Conservation (phyloP, 1,140 invertebrate species). For the Maconellicoccus hirsutus region DNA sequence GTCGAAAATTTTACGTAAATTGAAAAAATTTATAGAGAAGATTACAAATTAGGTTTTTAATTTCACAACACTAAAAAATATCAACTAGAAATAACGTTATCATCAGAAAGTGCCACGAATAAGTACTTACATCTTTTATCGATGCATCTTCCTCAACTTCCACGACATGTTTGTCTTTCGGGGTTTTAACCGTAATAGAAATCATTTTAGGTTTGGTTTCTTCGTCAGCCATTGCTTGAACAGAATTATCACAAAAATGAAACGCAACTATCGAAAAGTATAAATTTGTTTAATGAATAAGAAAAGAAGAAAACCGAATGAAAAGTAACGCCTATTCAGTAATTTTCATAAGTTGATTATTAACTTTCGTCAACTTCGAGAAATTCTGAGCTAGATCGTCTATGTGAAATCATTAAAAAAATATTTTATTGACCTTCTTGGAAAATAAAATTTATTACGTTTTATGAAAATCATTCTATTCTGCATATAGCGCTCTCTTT, state of each 20-base stretch:
- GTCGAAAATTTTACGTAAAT: too few species aligned
- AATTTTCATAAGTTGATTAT: neutral
- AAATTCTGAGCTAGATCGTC: neutral
- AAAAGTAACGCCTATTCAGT: neutral
- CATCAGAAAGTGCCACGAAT: neutral
- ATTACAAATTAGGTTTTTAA: too few species aligned
- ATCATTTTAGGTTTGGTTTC: conserved; percentile 45
- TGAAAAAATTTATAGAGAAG: too few species aligned
- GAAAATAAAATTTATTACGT: neutral
- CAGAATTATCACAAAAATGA: neutral
- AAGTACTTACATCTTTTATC: conserved; percentile 73
- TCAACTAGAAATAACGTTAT: neutral
- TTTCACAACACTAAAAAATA: too few species aligned
- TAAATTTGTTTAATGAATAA: too few species aligned
- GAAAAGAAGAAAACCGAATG: too few species aligned
- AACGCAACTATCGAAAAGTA: neutral
- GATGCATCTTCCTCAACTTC: conserved; percentile 73
- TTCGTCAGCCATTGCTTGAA: conserved; percentile 37
- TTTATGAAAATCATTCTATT: neutral
- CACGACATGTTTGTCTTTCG: conserved; percentile 85
- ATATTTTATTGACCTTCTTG: neutral
- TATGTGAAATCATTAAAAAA: neutral
- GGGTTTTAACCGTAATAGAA: conserved; percentile 86
- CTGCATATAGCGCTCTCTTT: neutral
- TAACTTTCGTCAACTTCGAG: neutral